Evolutionary conservation across 2,888 invertebrate genomes (phyloP).

Genomic region (Actias luna): DNA sequence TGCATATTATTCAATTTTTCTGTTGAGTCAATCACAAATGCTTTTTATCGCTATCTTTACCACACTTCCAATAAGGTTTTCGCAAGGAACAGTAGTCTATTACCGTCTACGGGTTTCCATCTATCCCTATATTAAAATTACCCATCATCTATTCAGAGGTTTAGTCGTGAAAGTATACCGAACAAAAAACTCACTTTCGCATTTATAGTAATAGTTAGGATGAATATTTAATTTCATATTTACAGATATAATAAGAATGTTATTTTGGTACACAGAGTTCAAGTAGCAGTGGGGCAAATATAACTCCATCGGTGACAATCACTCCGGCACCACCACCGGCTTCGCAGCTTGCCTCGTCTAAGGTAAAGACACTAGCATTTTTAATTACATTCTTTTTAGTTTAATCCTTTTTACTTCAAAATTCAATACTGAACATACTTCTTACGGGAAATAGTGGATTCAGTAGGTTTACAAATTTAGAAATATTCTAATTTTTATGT

Average conservation of each 20-base stretch:
- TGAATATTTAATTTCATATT: not conserved
- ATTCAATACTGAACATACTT: not conserved
- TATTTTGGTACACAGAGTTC: constrained; percentile 60
- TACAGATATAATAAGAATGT: not conserved
- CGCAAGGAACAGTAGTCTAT: no score
- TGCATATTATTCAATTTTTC: no score
- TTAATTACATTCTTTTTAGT: not conserved
- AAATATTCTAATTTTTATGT: not conserved
- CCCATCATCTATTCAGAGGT: no score
- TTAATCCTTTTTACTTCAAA: no score
- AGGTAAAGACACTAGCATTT: constrained; percentile 45
- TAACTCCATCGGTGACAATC: constrained; percentile 88
- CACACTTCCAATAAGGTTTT: no score
- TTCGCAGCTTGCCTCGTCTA: constrained; percentile 55
- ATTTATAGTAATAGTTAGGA: no score
- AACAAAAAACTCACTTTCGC: no score
- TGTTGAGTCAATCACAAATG: no score
- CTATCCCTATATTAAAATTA: no score
- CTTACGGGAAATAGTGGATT: not conserved
- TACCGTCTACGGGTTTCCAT: no score
- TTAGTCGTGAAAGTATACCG: no score
- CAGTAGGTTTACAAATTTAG: not conserved
- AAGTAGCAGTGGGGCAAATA: constrained; percentile 70
- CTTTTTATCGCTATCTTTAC: no score
- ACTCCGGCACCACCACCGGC: constrained; percentile 88